Conservation (phyloP, 2,888 invertebrate genomes). For the Pelosia muscerda region DNA sequence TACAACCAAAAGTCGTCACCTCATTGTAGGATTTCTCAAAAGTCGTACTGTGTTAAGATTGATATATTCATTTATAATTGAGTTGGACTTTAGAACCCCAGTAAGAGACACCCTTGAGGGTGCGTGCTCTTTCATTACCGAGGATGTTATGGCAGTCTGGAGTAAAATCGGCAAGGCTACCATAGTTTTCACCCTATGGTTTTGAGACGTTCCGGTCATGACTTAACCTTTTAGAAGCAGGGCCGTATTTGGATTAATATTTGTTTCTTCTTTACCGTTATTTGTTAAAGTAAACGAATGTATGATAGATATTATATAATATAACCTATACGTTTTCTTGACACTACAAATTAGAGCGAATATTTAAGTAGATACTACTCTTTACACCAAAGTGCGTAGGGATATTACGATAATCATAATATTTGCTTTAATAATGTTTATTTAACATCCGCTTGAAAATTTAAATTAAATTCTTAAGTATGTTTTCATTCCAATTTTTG, state of each 20-base stretch:
- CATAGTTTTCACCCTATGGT: constrained; percentile 70
- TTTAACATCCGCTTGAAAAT: background rate
- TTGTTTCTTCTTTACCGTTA: constrained; percentile 19
- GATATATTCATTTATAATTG: constrained; percentile 81
- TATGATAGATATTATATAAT: background rate
- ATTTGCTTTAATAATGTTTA: background rate
- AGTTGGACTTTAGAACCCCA: constrained; percentile 64
- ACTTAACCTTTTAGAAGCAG: constrained; percentile 60
- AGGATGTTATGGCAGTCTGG: constrained; percentile 64
- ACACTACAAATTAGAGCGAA: background rate
- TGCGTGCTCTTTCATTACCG: constrained; percentile 66
- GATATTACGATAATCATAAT: background rate
- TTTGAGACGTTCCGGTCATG: constrained; percentile 68
- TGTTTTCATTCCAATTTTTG: background rate
- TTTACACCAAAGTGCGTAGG: background rate
- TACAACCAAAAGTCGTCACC: background rate
- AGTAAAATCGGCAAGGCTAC: constrained; percentile 61
- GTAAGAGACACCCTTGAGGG: constrained; percentile 69
- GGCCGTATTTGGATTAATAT: constrained; percentile 46
- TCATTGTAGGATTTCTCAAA: background rate
- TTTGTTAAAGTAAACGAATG: background rate
- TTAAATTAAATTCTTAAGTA: background rate
- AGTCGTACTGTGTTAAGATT: constrained; percentile 62
- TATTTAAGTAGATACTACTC: too few species aligned
- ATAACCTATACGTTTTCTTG: background rate